phyloP scores from a whole-genome alignment of 1,140 invertebrate species.

The Mamestra configurata region DNA sequence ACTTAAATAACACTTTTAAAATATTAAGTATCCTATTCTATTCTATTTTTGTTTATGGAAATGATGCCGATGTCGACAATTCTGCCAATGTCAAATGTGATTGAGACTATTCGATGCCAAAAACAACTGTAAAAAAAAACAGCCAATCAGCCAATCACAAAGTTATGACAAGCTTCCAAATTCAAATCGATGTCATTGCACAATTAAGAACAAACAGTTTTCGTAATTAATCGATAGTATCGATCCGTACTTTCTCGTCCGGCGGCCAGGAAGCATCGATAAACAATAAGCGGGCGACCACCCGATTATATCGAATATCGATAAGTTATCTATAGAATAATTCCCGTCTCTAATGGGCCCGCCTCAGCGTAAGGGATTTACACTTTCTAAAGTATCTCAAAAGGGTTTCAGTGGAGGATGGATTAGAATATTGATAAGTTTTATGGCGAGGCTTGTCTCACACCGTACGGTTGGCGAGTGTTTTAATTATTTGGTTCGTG shows the following conservation, averaged over 20 bases:
- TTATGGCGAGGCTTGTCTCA: constrained; percentile 30
- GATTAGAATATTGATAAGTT: constrained; percentile 82
- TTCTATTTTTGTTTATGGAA: too few relatives aligned
- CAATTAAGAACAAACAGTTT: constrained; percentile 75
- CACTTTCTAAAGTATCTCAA: constrained; percentile 85
- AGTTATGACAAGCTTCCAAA: constrained; percentile 36
- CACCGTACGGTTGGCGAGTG: background rate
- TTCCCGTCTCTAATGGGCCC: constrained; percentile 81
- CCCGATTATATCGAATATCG: constrained; percentile 84
- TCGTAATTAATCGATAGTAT: constrained; percentile 82
- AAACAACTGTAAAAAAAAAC: constrained; percentile 25
- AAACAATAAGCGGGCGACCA: constrained; percentile 81
- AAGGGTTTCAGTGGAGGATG: constrained; percentile 71
- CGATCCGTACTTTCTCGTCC: constrained; percentile 82
- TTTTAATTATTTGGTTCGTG: background rate
- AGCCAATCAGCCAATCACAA: constrained; percentile 33
- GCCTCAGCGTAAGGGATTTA: constrained; percentile 80
- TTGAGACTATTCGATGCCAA: background rate
- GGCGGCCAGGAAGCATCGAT: constrained; percentile 74
- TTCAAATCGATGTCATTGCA: constrained; percentile 73
- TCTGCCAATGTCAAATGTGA: too few relatives aligned
- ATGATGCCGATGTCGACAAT: too few relatives aligned
- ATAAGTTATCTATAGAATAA: constrained; percentile 80
- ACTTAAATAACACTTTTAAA: too few relatives aligned
- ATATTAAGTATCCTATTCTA: too few relatives aligned